Evolutionary conservation across 2,888 invertebrate species (phyloP).

Genomic region (Deroplatys truncata): DNA sequence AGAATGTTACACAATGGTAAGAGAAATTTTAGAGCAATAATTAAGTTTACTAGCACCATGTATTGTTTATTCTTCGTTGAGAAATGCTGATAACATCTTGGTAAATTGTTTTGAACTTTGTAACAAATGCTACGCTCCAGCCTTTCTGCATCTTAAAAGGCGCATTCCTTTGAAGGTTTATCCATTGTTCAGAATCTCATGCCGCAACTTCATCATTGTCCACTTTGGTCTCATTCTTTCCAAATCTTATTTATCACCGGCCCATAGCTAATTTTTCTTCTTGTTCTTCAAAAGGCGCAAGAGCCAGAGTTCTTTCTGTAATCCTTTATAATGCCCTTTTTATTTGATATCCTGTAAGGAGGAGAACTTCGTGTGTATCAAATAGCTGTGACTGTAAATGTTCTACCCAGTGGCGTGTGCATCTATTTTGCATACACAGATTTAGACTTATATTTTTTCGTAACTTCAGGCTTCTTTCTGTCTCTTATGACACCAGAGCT

Average conservation of each 20-base stretch:
- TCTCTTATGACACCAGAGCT: too few species aligned
- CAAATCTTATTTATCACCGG: neutral
- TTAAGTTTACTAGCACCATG: neutral
- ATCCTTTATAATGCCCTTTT: neutral
- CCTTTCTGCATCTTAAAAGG: neutral
- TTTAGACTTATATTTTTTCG: too few species aligned
- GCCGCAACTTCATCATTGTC: neutral
- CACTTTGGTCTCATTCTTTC: neutral
- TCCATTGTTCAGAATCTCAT: neutral
- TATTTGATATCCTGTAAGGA: too few species aligned
- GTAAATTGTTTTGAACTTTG: neutral
- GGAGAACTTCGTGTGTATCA: too few species aligned
- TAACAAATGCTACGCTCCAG: neutral
- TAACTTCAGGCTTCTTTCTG: too few species aligned
- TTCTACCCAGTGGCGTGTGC: too few species aligned
- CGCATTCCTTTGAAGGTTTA: neutral
- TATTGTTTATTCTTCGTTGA: neutral
- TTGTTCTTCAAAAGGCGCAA: neutral
- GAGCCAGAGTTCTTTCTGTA: neutral
- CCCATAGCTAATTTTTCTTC: neutral
- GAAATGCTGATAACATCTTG: neutral
- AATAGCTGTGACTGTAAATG: too few species aligned
- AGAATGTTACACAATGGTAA: neutral
- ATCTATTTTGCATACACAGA: too few species aligned
- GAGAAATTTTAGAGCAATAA: neutral